Conservation (phyloP, 2,888 invertebrate genomes). For the Lithophane ornitopus region DNA sequence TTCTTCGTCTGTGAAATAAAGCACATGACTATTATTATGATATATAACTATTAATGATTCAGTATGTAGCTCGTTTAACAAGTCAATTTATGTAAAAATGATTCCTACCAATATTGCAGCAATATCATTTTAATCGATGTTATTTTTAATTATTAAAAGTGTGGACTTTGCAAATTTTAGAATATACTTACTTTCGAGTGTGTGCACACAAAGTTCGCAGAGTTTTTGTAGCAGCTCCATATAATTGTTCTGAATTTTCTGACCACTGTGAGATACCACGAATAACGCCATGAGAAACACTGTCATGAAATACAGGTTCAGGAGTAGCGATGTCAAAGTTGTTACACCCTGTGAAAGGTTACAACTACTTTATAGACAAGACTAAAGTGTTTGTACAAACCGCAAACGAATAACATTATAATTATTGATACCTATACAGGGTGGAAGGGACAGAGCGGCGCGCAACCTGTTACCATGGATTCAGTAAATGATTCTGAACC, state of each 20-base stretch:
- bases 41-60: too few relatives aligned
- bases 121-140: too few relatives aligned
- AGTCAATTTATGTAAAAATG: too few relatives aligned
- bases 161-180: background rate
- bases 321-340: slow-evolving; percentile 7
- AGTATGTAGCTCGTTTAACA: too few relatives aligned
- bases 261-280: slow-evolving; percentile 69
- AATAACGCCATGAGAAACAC: slow-evolving; percentile 65
- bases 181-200: slow-evolving; percentile 30
- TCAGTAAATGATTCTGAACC: too few relatives aligned
- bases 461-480: too few relatives aligned
- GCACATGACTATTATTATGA: too few relatives aligned
- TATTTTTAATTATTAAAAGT: background rate
- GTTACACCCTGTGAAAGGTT: slow-evolving; percentile 55
- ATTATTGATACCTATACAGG: background rate
- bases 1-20: slow-evolving; percentile 58
- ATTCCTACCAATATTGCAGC: too few relatives aligned
- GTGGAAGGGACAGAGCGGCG: too few relatives aligned
- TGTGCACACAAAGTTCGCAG: slow-evolving; percentile 65
- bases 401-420: background rate
- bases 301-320: slow-evolving; percentile 50
- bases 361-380: background rate
- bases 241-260: slow-evolving; percentile 68
- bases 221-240: slow-evolving; percentile 64
- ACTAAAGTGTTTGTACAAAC: background rate